Percentiles rank a stretch among this genome's conserved stretches.
Evolutionary conservation across 2,797 vertebrate genomes (phyloP).

Genomic region (Sebastolobus altivelis): DNA sequence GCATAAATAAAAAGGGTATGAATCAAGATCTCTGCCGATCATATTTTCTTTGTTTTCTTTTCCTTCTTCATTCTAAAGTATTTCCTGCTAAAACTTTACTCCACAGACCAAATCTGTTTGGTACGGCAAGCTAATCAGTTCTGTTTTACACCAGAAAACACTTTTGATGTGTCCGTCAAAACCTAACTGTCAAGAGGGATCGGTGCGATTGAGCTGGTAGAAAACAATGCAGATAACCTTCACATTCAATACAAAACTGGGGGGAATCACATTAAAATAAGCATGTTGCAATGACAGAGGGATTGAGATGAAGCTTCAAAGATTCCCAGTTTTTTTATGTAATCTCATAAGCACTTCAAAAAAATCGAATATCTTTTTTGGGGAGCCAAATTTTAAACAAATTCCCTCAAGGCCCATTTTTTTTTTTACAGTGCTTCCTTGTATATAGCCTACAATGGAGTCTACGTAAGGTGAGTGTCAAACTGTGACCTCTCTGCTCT

Average conservation of each 20-base stretch:
- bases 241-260: background rate
- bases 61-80: background rate
- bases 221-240: background rate
- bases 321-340: background rate
- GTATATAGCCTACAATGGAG: conserved; percentile 31
- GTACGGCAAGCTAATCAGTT: background rate
- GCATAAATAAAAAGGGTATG: conserved; percentile 20
- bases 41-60: background rate
- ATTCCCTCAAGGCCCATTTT: background rate
- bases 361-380: background rate
- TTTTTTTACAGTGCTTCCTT: conserved; percentile 29
- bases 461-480: conserved; percentile 48
- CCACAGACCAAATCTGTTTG: background rate
- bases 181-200: background rate
- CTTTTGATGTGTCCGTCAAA: background rate
- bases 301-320: background rate
- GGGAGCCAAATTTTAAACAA: background rate
- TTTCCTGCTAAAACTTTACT: background rate
- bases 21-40: conserved; percentile 9
- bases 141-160: background rate
- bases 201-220: background rate
- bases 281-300: background rate
- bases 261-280: background rate
- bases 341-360: background rate
- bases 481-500: conserved; percentile 54